A percentile compares a stretch with the other conserved stretches of the same genome.
Evolutionary conservation across 2,113 vertebrate genomes (phyloP).

Genomic region (Callipepla californica): DNA sequence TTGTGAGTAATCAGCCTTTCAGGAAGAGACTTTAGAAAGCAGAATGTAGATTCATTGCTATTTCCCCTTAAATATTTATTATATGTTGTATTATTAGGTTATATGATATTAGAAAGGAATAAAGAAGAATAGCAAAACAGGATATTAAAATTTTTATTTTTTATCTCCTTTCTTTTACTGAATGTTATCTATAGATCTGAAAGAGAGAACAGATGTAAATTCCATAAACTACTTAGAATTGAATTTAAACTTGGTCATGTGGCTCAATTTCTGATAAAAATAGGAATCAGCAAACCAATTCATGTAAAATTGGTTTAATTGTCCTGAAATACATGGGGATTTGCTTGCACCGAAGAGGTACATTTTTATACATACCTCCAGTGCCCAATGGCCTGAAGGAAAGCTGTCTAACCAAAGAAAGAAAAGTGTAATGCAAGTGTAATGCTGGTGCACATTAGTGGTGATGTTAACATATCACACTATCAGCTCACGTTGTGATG

Average conservation of each 20-base stretch:
- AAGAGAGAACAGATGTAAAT: neutral
- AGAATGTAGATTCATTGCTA: slow-evolving; percentile 46
- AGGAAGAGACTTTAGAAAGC: slow-evolving; percentile 39
- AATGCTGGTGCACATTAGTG: slow-evolving; percentile 57
- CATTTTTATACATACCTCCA: slow-evolving; percentile 44
- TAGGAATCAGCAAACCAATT: neutral
- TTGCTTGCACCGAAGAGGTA: slow-evolving; percentile 19
- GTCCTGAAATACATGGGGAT: neutral
- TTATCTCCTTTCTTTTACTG: slow-evolving; percentile 26
- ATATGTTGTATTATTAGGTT: slow-evolving; percentile 51
- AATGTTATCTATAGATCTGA: slow-evolving; percentile 36
- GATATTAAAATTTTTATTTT: slow-evolving; percentile 54
- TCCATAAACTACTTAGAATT: neutral
- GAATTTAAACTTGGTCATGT: neutral
- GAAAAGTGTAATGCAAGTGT: slow-evolving; percentile 70
- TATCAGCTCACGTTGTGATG: slow-evolving; percentile 68
- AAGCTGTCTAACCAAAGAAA: slow-evolving; percentile 54
- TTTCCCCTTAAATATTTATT: slow-evolving; percentile 66
- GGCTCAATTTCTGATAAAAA: neutral
- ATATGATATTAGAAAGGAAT: slow-evolving; percentile 53
- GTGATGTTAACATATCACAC: slow-evolving; percentile 67
- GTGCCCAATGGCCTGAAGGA: slow-evolving; percentile 60
- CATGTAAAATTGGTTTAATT: neutral
- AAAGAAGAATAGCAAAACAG: slow-evolving; percentile 57
- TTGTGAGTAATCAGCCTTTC: slow-evolving; percentile 64